Evolutionary conservation across 2,888 invertebrate species (phyloP), one percentile per base, ranked within the genome.

Genomic region (Sinelater perroti): DNA sequence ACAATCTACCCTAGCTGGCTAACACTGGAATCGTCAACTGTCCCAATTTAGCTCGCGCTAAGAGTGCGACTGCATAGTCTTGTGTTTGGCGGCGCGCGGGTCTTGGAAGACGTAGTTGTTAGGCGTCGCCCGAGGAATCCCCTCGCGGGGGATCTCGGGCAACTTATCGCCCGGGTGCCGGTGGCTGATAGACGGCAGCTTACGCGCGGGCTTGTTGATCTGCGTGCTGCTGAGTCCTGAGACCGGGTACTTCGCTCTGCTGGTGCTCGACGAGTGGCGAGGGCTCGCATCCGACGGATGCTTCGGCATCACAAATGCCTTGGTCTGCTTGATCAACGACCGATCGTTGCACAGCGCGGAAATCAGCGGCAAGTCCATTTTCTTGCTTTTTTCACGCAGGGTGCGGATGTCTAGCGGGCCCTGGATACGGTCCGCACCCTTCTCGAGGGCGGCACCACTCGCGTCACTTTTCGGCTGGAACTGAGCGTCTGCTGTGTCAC

Each of bases 341-440:
- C 91, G 87, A 78, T 96, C 96, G 76, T 95, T 96, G 81, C 95
- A 96, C 67, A 96, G 83, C 8, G 95, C 96, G 57, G 94, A 91
- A 73, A 96, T 95, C 60, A 97, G 82, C 13, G 96, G 96, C 77
- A 96, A 82, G 79, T 95, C 94, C 72, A 95, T 82, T 75, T 93
- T 91, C 75, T 90, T 90, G 79, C 93, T 93, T 80, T 93, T 92
- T 79, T 93, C 93, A 56, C 93, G 85, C 60, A 95, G 81, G 66
- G 90, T 87, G 72, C 90, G 88, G 70, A 94, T 92, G 78, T 94
- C 94, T 61, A 89, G 76, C 65, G 78, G 74, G 30, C 72, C 76
- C 2, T 57, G 35, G 31, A 46, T 57, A 40, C 55, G 50, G 28
- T 59, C 55, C 28, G 21, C 56, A 36, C 45, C 46, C 28, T 50